A percentile compares a stretch with the other conserved stretches of the same genome.
phyloP scores from a whole-genome alignment of 2,888 invertebrate species.

The Heliconius aoede region DNA sequence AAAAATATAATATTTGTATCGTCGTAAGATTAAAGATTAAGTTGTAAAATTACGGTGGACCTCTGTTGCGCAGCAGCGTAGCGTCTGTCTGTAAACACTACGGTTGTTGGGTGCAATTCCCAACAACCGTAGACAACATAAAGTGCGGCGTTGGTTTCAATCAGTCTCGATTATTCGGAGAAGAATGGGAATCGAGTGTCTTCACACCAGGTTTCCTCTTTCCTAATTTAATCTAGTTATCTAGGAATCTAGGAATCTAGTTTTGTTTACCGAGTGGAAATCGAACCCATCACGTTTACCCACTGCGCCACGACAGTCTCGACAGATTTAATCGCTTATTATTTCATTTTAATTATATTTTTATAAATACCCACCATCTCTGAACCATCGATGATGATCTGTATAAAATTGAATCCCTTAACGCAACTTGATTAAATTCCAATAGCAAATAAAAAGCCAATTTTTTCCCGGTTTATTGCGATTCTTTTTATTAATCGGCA shows the following conservation, averaged over 20 bases:
- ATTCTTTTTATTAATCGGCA: slow-evolving; percentile 36
- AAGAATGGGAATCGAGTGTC: too few species aligned
- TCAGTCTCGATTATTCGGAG: too few species aligned
- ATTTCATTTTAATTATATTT: background rate
- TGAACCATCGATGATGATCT: slow-evolving; percentile 17
- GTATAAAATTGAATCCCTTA: slow-evolving; percentile 34
- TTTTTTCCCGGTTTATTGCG: slow-evolving; percentile 32
- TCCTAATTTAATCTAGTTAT: too few species aligned
- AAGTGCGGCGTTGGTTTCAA: too few species aligned
- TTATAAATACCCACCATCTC: background rate
- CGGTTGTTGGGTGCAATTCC: too few species aligned
- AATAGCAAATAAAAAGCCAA: slow-evolving; percentile 39
- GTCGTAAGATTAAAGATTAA: background rate
- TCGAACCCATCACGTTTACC: background rate
- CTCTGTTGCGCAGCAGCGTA: too few species aligned
- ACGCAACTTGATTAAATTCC: slow-evolving; percentile 40
- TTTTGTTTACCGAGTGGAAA: too few species aligned
- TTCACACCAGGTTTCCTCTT: too few species aligned
- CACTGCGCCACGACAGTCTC: background rate
- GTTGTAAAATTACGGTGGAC: too few species aligned
- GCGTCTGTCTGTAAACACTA: too few species aligned
- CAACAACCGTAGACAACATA: too few species aligned
- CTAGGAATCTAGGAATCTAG: too few species aligned
- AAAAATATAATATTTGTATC: background rate
- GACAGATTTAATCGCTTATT: background rate